These are phyloP conservation scores for Dromaius novaehollandiae DNA, from an alignment of 2,113 vertebrate genomes.

Conservation along the genomic window DNA sequence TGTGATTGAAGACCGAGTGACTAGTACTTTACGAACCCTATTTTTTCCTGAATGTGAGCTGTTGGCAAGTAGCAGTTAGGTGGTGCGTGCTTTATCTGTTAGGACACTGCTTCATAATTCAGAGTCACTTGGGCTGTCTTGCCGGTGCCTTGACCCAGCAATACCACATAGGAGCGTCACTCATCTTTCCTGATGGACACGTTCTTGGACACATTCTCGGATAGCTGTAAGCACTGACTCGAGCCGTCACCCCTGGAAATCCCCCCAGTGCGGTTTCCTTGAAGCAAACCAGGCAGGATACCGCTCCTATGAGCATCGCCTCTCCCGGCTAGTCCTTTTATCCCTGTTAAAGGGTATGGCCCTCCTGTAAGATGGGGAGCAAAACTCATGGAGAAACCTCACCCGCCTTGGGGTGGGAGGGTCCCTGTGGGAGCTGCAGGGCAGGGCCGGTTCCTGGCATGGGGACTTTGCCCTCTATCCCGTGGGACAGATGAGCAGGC, in stretches of 20 bases:
- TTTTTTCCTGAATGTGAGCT: not conserved
- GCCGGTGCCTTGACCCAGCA: not conserved
- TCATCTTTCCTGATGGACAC: rapidly evolving
- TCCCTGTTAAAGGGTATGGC: not conserved
- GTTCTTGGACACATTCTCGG: too few species aligned
- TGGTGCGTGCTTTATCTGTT: not conserved
- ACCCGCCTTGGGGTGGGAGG: rapidly evolving
- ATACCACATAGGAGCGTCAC: not conserved
- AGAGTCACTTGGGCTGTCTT: not conserved
- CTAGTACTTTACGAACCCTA: not conserved
- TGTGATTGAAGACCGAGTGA: not conserved
- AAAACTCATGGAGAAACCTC: not conserved
- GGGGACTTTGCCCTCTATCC: not conserved
- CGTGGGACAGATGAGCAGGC: not conserved
- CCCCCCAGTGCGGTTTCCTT: rapidly evolving
- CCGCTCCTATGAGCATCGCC: rapidly evolving
- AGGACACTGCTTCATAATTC: not conserved
- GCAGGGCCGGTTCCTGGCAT: rapidly evolving
- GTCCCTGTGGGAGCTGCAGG: not conserved
- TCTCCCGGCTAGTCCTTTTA: not conserved
- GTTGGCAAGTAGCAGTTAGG: not conserved
- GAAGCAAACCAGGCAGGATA: not conserved
- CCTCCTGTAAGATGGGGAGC: not conserved
- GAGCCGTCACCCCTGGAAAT: rapidly evolving
- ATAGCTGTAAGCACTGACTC: not conserved